These are phyloP conservation scores for Shinisaurus crocodilurus DNA, from an alignment of 2,113 vertebrate species.

Conservation along the genomic window DNA sequence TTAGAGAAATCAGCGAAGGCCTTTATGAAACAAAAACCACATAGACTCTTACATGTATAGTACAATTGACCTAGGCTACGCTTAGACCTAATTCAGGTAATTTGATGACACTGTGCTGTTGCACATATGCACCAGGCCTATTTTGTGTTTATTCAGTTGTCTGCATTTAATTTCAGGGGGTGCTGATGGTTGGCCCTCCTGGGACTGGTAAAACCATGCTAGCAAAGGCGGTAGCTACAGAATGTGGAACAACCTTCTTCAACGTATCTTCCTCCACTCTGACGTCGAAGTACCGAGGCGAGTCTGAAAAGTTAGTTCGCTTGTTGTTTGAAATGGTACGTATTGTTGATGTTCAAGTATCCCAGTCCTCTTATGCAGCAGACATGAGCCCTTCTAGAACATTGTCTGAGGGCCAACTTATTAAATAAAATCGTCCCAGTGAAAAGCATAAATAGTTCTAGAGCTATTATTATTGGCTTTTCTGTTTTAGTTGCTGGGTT, in stretches of 20 bases:
- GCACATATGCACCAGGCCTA: slow-evolving; percentile 22
- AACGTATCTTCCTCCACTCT: slow-evolving; percentile 85
- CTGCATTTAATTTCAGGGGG: slow-evolving; percentile 74
- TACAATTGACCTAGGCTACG: neutral
- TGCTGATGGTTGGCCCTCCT: slow-evolving; percentile 87
- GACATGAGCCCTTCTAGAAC: neutral
- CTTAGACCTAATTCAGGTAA: neutral
- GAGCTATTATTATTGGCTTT: neutral
- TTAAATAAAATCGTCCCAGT: neutral
- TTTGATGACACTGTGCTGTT: neutral
- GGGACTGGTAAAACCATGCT: slow-evolving; percentile 88
- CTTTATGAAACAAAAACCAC: neutral
- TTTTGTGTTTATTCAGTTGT: slow-evolving; percentile 17
- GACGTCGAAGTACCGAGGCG: slow-evolving; percentile 84
- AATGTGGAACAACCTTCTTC: slow-evolving; percentile 86
- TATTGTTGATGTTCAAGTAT: neutral
- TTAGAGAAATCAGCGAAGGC: accelerated
- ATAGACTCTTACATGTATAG: neutral
- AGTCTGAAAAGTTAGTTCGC: slow-evolving; percentile 86
- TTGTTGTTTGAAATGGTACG: slow-evolving; percentile 88
- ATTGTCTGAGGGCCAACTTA: neutral
- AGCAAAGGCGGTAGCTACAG: slow-evolving; percentile 85
- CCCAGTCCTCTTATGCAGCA: slow-evolving; percentile 4
- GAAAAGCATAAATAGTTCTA: neutral
- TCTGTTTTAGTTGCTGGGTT: neutral